Evolutionary conservation across 2,797 vertebrate species (phyloP).

Genomic region (Xenops minutus): DNA sequence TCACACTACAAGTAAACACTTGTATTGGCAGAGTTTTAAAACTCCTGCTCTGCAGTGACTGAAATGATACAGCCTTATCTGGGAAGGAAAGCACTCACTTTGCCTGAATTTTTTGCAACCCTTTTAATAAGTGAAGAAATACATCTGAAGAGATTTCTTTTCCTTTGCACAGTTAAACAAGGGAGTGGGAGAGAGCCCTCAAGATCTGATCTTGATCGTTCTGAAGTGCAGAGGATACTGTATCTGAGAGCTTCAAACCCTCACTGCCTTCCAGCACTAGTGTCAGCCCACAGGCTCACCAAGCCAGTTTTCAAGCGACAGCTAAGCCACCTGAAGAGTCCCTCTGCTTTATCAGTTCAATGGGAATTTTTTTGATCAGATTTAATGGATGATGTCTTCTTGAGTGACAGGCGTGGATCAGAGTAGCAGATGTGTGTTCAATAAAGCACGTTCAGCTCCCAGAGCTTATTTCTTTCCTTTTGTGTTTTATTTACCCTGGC

Average conservation of each 20-base stretch:
- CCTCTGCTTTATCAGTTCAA: conserved; percentile 2
- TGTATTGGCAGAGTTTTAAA: not conserved
- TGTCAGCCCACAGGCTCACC: conserved; percentile 18
- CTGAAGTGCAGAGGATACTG: not conserved
- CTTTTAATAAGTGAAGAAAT: not conserved
- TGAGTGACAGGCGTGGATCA: not conserved
- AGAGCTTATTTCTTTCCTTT: conserved; percentile 28
- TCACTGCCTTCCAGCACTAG: not conserved
- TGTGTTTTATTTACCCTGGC: conserved; percentile 32
- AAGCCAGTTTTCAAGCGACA: not conserved
- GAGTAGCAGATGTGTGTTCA: not conserved
- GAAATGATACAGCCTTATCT: not conserved
- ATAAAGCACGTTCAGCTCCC: not conserved
- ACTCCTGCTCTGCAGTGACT: not conserved
- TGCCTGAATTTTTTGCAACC: not conserved
- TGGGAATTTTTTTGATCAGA: conserved; percentile 25
- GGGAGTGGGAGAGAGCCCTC: not conserved
- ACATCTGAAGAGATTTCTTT: not conserved
- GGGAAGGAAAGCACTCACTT: not conserved
- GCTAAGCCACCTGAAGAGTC: not conserved
- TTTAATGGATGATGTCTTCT: conserved; percentile 20
- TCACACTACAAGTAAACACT: not conserved
- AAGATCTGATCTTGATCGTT: not conserved
- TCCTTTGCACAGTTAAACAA: not conserved
- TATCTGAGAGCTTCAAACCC: not conserved